Base-by-base conservation (phyloP, 2,797 vertebrate species). In the Poecilia picta region DNA sequence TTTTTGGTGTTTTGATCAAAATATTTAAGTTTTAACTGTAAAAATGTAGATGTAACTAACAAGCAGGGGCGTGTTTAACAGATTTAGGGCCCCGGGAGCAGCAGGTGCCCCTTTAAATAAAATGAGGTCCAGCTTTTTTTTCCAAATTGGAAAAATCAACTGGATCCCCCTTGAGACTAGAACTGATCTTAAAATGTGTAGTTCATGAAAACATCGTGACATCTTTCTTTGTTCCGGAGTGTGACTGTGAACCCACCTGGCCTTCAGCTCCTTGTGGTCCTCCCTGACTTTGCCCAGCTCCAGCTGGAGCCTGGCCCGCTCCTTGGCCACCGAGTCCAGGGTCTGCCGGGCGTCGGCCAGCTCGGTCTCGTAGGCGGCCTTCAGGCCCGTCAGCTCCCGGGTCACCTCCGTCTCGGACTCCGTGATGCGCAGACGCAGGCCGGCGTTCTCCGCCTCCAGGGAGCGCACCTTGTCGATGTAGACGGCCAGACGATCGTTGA, bases 391-490 rank as follows among this genome's bases (percentile, higher is more conserved):
- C 87, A 98, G 95, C 95, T 99, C 98, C 0, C 98, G 95, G 92
- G 94, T 98, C 90, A 98, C 96, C 94, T 98, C 97, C 18, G 97
- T 97, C 95, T 99, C 98, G 0, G 98, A 98, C 91, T 99, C 98
- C 0, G 98, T 97, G 96, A 99, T 98, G 86, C 98, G 97, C 74
- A 99, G 89, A 4, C 97, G 94, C 86, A 99, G 93, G 4, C 97
- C 97, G 0, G 98, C 97, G 2, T 99, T 99, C 94, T 99, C 98
- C 0, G 89, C 79, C 96, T 99, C 98, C 94, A 99, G 94, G 0
- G 95, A 98, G 76, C 98, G 97, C 85, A 99, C 98, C 85, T 98
- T 98, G 92, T 99, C 98, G 62, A 99, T 99, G 95, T 99, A 99
- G 75, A 97, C 89, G 0, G 97, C 98, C 94, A 99, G 84, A 0